Evolutionary conservation across 2,888 invertebrate species (phyloP), one percentile per base, ranked within the genome.

Genomic region (Torymus tubicola): DNA sequence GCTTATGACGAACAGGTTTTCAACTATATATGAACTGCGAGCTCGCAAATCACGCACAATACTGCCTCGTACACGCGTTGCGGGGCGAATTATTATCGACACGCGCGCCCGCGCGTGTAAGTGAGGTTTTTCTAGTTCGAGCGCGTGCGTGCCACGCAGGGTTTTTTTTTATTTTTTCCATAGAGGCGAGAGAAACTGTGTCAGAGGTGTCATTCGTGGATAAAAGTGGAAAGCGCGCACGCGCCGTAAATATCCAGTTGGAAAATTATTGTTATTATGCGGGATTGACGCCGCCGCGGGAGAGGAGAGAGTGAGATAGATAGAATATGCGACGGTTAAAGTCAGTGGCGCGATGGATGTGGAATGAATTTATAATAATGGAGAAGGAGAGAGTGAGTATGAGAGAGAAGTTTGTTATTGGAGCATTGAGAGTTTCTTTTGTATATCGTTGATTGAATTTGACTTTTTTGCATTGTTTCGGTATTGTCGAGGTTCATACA

Each of bases 21-120:
- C 42, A 42, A 42, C 1, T 42, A 5, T 61, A 69, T 61, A 65
- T 58, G 31, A 58, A 18, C 69, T 21, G 53, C n/a, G 50, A 50
- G 53, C 71, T 65, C 72, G 73, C 73, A 73, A 73, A 73, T 73
- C 78, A 61, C 73, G 42, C 42, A 67, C 60, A 73, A 65, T 78
- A 65, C 71, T 42, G 42, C 42, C 21, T 21, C 21, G 21, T 2
- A 1, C 42, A 8, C 42, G 8, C 8, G 42, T 42, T 42, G n/a
- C 55, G 55, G 58, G 63, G 65, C 57, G 71, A 24, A 58, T 78
- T 78, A 67, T 78, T 78, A 67, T 67, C 57, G 65, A 31, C 71
- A 16, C 2, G 42, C 16, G 42, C 3, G 2, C 3, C 42, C 10
- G 42, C 61, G 18, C 31, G 31, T 18, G 65, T 11, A 12, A 16